These are phyloP conservation scores for Ascidia mentula DNA, from an alignment of 23 tunicate genomes.

Conservation along the genomic window DNA sequence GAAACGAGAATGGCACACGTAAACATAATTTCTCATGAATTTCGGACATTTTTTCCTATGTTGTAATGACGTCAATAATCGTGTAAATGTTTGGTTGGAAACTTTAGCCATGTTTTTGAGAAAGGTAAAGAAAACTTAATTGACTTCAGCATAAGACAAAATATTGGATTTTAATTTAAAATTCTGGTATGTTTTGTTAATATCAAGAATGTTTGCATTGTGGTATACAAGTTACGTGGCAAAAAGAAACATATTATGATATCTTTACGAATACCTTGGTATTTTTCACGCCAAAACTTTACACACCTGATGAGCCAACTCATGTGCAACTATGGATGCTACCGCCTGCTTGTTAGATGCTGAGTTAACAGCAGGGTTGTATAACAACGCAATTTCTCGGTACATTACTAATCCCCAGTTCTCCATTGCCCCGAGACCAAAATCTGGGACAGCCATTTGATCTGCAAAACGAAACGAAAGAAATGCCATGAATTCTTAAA, in stretches of 20 bases:
- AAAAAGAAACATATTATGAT: background rate
- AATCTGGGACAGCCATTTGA: slow-evolving; percentile 70
- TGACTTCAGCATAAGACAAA: no score
- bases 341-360: slow-evolving; percentile 47
- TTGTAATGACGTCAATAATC: no score
- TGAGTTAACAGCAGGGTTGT: slow-evolving; percentile 32
- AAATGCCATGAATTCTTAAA: no score
- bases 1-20: no score
- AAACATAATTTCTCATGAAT: no score
- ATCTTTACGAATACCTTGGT: no score
- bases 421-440: slow-evolving; percentile 66
- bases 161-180: no score
- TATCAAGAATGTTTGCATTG: background rate
- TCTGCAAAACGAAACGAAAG: slow-evolving; percentile 35
- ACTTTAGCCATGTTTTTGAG: no score
- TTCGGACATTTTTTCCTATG: no score
- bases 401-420: slow-evolving; percentile 81
- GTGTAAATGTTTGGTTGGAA: no score
- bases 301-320: slow-evolving; percentile 69
- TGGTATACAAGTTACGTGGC: background rate
- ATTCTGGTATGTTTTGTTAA: background rate
- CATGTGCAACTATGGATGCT: slow-evolving; percentile 53
- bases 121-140: no score
- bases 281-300: no score
- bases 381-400: slow-evolving; percentile 49